phyloP scores from a whole-genome alignment of 2,888 invertebrate species.

The Catocala sponsa region DNA sequence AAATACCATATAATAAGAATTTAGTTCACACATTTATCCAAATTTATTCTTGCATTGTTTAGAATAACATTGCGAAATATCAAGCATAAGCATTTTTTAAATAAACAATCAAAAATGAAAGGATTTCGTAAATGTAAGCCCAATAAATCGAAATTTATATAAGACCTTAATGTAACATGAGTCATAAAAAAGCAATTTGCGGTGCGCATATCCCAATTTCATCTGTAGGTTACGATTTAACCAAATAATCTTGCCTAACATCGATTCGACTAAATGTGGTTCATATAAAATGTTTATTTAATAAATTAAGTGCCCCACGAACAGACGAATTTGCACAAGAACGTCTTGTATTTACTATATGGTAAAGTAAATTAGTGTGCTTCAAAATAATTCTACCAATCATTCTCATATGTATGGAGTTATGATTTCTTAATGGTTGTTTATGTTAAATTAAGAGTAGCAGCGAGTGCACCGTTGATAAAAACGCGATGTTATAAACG shows the following conservation, averaged over 20 bases:
- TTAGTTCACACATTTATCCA: conserved; percentile 1
- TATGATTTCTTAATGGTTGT: conserved; percentile 23
- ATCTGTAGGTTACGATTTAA: conserved; percentile 13
- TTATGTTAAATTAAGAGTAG: conserved; percentile 22
- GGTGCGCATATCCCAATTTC: conserved; percentile 41
- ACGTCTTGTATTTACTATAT: conserved; percentile 43
- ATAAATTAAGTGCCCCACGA: conserved; percentile 48
- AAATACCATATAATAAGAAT: conserved; percentile 5
- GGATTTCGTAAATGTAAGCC: conserved; percentile 11
- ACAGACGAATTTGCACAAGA: conserved; percentile 51
- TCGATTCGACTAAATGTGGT: conserved; percentile 39
- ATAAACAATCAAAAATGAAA: conserved; percentile 1
- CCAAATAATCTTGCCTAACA: conserved; percentile 41
- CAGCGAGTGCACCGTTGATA: conserved; percentile 53
- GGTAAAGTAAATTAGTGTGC: conserved; percentile 37
- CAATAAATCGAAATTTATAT: conserved; percentile 13
- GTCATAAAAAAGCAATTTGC: conserved; percentile 46
- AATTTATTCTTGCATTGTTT: conserved; percentile 29
- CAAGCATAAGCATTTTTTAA: neutral
- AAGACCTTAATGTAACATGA: conserved; percentile 19
- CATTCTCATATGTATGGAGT: conserved; percentile 18
- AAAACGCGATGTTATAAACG: conserved; percentile 75
- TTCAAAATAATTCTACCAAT: conserved; percentile 28
- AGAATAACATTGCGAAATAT: conserved; percentile 1
- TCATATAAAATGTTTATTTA: conserved; percentile 55